Percentiles rank a stretch among this genome's conserved stretches.
These are phyloP conservation scores for Sinella curviseta DNA, from an alignment of 1,140 invertebrate species.

Conservation along the genomic window DNA sequence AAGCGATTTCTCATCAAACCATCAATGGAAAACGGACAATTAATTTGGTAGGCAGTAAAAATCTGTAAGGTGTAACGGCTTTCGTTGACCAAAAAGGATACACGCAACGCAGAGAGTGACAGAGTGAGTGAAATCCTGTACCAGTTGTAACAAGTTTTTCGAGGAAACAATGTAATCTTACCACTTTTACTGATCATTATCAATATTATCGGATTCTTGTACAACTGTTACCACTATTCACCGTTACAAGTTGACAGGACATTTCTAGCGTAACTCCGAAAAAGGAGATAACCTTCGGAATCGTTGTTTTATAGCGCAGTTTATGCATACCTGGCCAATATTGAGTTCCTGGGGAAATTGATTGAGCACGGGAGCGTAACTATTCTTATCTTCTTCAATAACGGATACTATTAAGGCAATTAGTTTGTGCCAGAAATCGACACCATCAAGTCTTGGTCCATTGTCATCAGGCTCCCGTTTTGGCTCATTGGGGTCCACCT, in stretches of 20 bases:
- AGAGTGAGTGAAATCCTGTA: too few species aligned
- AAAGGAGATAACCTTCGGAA: too few species aligned
- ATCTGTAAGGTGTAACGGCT: neutral
- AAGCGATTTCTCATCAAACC: neutral
- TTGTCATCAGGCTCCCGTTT: constrained; percentile 84
- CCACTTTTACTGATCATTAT: too few species aligned
- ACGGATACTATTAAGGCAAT: constrained; percentile 97
- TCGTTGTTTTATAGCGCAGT: too few species aligned
- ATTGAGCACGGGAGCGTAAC: constrained; percentile 96
- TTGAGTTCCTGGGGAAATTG: constrained; percentile 93
- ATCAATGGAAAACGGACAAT: constrained; percentile 9
- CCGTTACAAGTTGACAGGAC: too few species aligned
- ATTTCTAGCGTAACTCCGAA: too few species aligned
- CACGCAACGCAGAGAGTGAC: neutral
- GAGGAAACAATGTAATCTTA: too few species aligned
- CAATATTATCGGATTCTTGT: too few species aligned
- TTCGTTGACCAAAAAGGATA: neutral
- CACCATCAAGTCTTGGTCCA: constrained; percentile 82
- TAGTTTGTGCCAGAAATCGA: constrained; percentile 98
- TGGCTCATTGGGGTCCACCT: constrained; percentile 82
- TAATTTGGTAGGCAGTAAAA: neutral
- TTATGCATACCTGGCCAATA: constrained; percentile 78
- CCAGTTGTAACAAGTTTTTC: neutral
- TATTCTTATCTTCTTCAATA: constrained; percentile 97
- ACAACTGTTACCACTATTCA: too few species aligned